A percentile compares a stretch with the other conserved stretches of the same genome.
phyloP scores from a whole-genome alignment of 2,113 vertebrate species.

The Myotis brandtii region DNA sequence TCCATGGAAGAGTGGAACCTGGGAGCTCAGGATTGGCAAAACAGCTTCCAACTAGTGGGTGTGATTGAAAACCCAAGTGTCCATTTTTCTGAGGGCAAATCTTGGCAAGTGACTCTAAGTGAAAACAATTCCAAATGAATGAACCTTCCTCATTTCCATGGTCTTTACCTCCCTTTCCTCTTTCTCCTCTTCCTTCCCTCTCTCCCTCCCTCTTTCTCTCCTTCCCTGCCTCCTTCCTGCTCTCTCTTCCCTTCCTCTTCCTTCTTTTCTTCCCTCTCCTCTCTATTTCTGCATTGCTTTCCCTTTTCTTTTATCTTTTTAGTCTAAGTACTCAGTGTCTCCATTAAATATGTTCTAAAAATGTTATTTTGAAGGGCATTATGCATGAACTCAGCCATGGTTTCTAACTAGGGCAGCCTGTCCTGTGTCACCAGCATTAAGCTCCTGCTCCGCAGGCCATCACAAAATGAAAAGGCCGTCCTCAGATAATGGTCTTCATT shows the following conservation, averaged over 20 bases:
- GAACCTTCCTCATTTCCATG: neutral
- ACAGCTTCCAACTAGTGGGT: neutral
- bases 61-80: neutral
- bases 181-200: accelerated
- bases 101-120: neutral
- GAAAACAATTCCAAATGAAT: neutral
- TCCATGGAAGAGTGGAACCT: accelerated
- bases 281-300: neutral
- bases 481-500: neutral
- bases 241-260: neutral
- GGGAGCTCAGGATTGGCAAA: too few species aligned
- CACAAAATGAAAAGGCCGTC: neutral
- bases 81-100: neutral
- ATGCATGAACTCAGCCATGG: neutral
- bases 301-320: neutral
- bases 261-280: too few species aligned
- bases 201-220: too few species aligned
- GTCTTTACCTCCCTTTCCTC: neutral
- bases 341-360: neutral
- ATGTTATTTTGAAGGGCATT: neutral
- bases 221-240: too few species aligned
- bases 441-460: neutral
- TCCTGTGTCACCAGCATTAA: neutral
- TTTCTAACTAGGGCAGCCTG: neutral
- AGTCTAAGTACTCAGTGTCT: neutral